Base-by-base conservation (phyloP, 2,113 vertebrate genomes). In the Heterocephalus glaber region DNA sequence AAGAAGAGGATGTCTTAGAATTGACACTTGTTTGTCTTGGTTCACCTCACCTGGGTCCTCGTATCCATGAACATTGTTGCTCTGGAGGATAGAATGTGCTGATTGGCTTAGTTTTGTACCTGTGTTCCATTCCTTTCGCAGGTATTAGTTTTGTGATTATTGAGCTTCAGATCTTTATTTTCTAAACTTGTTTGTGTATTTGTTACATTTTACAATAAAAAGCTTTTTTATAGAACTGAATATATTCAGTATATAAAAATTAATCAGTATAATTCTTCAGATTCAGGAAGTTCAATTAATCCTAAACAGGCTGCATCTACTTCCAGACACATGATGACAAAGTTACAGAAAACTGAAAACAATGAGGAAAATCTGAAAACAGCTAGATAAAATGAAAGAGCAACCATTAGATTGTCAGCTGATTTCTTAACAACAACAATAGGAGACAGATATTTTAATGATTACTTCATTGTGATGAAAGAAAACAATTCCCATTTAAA, bases 331-430 rank as follows among this genome's bases (percentile, higher is more conserved):
- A 91, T 52, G 7, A 87, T 93, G 19, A 33, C 35, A 90, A 88
- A 92, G 87, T 93, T 82, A 96, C 8, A 52, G 30, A 66, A 85
- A 91, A 54, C 49, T 20, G 89, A 56, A 90, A 8, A 47, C 17
- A 95, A 41, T 49, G 38, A 92, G 35, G 72, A 66, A 80, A 88
- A 41, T 30, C 33, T 76, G 61, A 91, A 72, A 81, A 56, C 38
- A 84, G 14, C 17, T 26, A 94, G 49, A 81, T 84, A 77, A 90
- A 94, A 95, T 30, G 85, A 61, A 92, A 90, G 44, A n/a, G 3
- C 17, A 76, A 9, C 16, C 1, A 1, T 74, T 92, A 54, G 58
- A 63, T 44, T 44, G 33, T 90, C 79, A 65, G 47, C 41, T 89
- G 24, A 81, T 14, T 63, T 86, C 16, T 94, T 70, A 72, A 49